These are phyloP conservation scores for Macropus fuliginosus DNA, from an alignment of 2,797 vertebrate species.

Conservation along the genomic window DNA sequence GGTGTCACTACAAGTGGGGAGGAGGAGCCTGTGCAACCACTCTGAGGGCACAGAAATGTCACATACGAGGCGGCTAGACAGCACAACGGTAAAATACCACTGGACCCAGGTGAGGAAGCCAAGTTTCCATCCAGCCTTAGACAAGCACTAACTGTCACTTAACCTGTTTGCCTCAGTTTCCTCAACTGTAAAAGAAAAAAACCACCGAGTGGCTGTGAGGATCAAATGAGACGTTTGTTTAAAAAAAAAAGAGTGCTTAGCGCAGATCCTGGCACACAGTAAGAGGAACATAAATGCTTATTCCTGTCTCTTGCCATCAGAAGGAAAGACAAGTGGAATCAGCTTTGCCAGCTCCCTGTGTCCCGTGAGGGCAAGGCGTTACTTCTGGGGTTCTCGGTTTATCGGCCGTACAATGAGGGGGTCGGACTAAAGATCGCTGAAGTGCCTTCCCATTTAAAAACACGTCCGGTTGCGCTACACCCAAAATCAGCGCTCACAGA, in stretches of 20 bases:
- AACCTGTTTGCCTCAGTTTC: neutral
- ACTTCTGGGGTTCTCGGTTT: neutral
- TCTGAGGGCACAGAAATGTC: neutral
- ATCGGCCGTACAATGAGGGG: neutral
- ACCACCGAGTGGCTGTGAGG: neutral
- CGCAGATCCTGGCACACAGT: neutral
- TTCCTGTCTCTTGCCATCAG: neutral
- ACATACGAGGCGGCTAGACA: neutral
- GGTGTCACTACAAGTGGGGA: no score
- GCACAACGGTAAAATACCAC: neutral
- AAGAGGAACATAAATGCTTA: neutral
- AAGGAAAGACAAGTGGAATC: neutral
- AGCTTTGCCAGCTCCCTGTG: neutral
- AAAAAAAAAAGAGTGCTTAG: neutral
- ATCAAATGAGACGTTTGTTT: neutral
- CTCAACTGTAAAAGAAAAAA: neutral
- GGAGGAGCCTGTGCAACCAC: neutral
- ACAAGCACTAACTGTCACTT: neutral
- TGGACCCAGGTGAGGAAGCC: neutral
- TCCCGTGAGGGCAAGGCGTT: neutral
- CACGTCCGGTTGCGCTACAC: neutral
- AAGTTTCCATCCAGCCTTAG: neutral
- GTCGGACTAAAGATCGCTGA: neutral
- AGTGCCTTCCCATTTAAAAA: neutral
- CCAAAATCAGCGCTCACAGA: neutral